Conservation (phyloP, 2,888 invertebrate genomes). For the Ryuthela nishihirai region DNA sequence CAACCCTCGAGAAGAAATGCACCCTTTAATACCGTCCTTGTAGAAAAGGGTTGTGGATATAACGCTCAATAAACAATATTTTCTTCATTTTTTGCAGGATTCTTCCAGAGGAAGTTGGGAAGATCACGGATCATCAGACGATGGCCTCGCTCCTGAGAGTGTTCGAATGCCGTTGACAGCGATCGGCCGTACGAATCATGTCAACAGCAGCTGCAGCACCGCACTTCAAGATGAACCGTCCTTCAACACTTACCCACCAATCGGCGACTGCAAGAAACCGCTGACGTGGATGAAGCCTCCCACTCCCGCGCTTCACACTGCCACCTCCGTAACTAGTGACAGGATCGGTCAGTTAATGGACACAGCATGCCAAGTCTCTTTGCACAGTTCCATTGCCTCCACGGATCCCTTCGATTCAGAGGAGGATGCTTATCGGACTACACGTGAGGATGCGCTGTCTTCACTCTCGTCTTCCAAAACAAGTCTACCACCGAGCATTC, state of each 20-base stretch:
- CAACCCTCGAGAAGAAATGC: too few relatives aligned
- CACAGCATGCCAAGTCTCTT: conserved; percentile 17
- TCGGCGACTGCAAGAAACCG: conserved; percentile 17
- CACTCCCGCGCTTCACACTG: not conserved
- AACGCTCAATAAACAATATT: too few relatives aligned
- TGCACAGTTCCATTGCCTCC: too few relatives aligned
- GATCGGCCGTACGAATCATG: conserved; percentile 31
- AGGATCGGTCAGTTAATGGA: conserved; percentile 29
- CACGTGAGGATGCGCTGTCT: too few relatives aligned
- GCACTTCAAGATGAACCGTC: conserved; percentile 33
- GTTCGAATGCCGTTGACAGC: too few relatives aligned
- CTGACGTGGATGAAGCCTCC: conserved; percentile 11
- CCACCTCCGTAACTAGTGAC: conserved; percentile 17
- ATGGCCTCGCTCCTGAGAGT: conserved; percentile 22
- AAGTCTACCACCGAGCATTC: conserved; percentile 32
- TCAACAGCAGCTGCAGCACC: too few relatives aligned
- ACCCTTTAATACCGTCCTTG: too few relatives aligned
- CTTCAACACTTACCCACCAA: conserved; percentile 16
- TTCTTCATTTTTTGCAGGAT: conserved; percentile 11
- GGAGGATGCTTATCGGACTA: too few relatives aligned
- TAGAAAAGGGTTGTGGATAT: too few relatives aligned
- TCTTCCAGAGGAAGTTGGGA: conserved; percentile 36
- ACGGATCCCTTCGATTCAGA: too few relatives aligned
- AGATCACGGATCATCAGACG: conserved; percentile 34
- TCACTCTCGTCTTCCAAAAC: not conserved